Evolutionary conservation across 2,888 invertebrate genomes (phyloP).

Genomic region (Acrobasis suavella): DNA sequence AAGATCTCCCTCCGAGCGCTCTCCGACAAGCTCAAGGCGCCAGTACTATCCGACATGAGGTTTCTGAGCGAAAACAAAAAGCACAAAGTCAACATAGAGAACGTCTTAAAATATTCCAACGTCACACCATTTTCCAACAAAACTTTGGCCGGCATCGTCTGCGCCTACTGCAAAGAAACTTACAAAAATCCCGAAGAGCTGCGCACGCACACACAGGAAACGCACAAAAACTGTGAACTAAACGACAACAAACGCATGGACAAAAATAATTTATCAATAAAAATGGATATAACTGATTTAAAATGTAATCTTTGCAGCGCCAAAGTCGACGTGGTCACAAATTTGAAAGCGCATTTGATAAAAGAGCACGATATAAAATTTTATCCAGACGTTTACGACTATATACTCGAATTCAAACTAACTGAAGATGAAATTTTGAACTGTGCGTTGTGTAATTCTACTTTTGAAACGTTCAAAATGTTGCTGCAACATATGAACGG

Average conservation of each 20-base stretch:
- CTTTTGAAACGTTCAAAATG: constrained; percentile 70
- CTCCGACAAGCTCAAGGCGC: constrained; percentile 42
- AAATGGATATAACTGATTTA: constrained; percentile 67
- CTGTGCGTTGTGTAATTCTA: constrained; percentile 64
- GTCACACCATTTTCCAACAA: constrained; percentile 70
- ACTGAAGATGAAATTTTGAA: constrained; percentile 53
- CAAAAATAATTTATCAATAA: constrained; percentile 63
- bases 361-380: constrained; percentile 62
- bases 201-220: constrained; percentile 45
- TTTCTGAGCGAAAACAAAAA: constrained; percentile 55
- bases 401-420: constrained; percentile 66
- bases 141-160: constrained; percentile 59
- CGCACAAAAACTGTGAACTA: constrained; percentile 48
- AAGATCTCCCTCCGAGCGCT: constrained; percentile 51
- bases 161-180: constrained; percentile 63
- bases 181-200: constrained; percentile 47
- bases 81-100: constrained; percentile 59
- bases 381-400: constrained; percentile 60
- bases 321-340: constrained; percentile 44
- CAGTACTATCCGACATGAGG: constrained; percentile 30
- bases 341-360: constrained; percentile 56
- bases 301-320: constrained; percentile 56
- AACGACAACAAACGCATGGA: constrained; percentile 54
- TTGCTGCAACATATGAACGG: constrained; percentile 71
- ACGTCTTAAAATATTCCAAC: constrained; percentile 64